These are phyloP conservation scores for Metacarcinus magister DNA, from an alignment of 2,888 invertebrate genomes.

Conservation along the genomic window DNA sequence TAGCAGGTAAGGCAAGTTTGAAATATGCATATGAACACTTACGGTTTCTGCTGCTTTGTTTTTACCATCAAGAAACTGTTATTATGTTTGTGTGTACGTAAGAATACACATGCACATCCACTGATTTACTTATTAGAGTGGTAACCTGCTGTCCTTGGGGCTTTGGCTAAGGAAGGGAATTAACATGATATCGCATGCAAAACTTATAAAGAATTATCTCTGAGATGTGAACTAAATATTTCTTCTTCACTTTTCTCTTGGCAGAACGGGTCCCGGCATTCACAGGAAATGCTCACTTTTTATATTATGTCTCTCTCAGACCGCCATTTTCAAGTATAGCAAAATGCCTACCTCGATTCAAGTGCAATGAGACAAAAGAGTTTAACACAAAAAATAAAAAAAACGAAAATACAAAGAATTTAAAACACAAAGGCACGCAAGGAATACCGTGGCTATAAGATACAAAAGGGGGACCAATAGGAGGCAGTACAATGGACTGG, in stretches of 20 bases:
- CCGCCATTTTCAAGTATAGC: background rate
- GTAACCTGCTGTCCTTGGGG: too few species aligned
- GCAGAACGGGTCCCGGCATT: background rate
- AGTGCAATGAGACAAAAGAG: background rate
- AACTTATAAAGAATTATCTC: too few species aligned
- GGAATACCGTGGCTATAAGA: constrained; percentile 1
- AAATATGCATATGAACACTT: background rate
- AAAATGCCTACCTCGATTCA: constrained; percentile 31
- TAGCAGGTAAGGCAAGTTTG: background rate
- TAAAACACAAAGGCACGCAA: background rate
- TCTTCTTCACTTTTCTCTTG: too few species aligned
- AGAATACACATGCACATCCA: too few species aligned
- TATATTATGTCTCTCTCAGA: background rate
- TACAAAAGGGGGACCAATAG: background rate
- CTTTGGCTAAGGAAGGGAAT: too few species aligned
- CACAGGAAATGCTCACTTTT: background rate
- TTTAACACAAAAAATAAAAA: background rate
- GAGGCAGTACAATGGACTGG: constrained; percentile 1
- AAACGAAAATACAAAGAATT: background rate
- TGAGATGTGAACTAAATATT: too few species aligned
- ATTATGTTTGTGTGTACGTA: too few species aligned
- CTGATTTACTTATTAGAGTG: too few species aligned
- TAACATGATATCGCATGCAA: too few species aligned
- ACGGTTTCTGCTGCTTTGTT: background rate
- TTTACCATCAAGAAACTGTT: background rate